These are phyloP conservation scores for Shinisaurus crocodilurus DNA, from an alignment of 2,113 vertebrate genomes.

Conservation along the genomic window DNA sequence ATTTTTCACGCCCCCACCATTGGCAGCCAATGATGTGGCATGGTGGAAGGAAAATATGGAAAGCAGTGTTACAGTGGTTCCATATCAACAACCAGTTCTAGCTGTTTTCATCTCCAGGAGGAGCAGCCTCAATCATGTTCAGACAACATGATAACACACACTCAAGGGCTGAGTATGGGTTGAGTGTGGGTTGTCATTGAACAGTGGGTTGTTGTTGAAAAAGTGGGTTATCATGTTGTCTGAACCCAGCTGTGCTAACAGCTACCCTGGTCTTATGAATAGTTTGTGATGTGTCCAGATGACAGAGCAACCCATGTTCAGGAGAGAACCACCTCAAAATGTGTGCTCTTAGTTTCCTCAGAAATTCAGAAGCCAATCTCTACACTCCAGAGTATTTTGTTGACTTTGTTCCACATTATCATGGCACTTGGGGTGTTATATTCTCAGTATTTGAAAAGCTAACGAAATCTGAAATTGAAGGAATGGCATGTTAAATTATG, in stretches of 20 bases:
- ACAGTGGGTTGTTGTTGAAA: no score
- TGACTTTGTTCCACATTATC: neutral
- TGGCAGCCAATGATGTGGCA: neutral
- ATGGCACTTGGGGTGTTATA: neutral
- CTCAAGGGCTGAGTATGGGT: no score
- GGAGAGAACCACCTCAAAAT: no score
- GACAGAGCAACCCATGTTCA: neutral
- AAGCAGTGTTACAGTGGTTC: neutral
- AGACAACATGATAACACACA: no score
- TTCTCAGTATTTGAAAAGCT: neutral
- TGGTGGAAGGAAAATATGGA: neutral
- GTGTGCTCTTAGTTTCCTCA: neutral
- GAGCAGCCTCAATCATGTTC: no score
- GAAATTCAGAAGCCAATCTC: neutral
- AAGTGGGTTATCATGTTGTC: no score
- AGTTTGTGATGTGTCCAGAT: neutral
- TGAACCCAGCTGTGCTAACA: no score
- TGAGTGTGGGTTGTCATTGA: no score
- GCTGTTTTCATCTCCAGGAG: no score
- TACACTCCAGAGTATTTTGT: neutral
- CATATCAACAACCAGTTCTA: no score
- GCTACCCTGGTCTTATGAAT: neutral
- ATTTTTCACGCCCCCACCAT: neutral
- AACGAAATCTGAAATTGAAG: neutral
- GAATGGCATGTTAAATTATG: neutral